Base-by-base conservation (phyloP, 2,797 vertebrate species). In the Cryptoprocta ferox region DNA sequence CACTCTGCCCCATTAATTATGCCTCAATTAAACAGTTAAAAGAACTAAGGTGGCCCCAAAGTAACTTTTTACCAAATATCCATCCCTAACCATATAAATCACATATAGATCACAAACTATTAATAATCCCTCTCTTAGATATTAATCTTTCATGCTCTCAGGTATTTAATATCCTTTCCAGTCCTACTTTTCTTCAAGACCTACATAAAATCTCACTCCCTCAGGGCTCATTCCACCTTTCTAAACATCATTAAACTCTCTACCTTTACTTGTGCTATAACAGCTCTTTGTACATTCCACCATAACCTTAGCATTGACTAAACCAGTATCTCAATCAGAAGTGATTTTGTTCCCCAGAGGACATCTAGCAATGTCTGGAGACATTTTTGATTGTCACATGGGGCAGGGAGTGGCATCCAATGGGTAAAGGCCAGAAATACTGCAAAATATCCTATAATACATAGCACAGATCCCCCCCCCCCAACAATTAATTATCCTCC, bases 1-100 rank as follows among this genome's bases (percentile, higher is more conserved):
- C 2, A 76, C 39, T 75, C 48, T 86, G 66, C 73, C 65, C n/a
- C 35, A 89, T 53, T 76, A 79, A 79, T 79, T 48, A 78, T 45
- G 45, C 28, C 37, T 85, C 56, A 91, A 73, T 79, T 87, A 24
- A 59, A 59, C 56, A 73, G 35, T 73, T 95, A 81, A 95, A 95
- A 87, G 13, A 42, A 53, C 53, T 48, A 75, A 75, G 18, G 53
- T 28, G 84, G 2, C 42, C 19, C 76, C 56, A 70, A 83, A 84
- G 45, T 80, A 93, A 12, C 48, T 91, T 93, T 86, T 81, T 81
- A 90, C 56, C 81, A 84, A 89, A 84, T 63, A 89, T 15, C 26
- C 56, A 86, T 39, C 39, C 81, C 45, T 94, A 86, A 68, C 48
- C 45, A 37, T n/a, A 39, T 94, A 96, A 80, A 73, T 42, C 70